A percentile compares a stretch with the other conserved stretches of the same genome.
Evolutionary conservation across 2,113 vertebrate species (phyloP).

Genomic region (Xerus inauris): DNA sequence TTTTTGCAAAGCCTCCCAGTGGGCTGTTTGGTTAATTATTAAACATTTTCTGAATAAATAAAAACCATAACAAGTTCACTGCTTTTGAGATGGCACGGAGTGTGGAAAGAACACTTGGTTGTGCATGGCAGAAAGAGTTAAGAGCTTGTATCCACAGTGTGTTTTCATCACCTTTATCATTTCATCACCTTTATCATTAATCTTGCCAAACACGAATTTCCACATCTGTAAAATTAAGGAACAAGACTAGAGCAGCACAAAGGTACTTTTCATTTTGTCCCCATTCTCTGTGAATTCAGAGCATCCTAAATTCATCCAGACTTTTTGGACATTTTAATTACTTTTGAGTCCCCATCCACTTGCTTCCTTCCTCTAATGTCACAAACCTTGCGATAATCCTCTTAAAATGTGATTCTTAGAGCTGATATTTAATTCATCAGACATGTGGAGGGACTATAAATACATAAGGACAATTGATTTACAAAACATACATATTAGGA

Average conservation of each 20-base stretch:
- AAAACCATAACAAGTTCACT: background rate
- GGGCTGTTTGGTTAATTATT: background rate
- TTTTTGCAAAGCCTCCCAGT: background rate
- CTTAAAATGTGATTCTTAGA: background rate
- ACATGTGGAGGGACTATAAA: background rate
- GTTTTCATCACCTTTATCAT: background rate
- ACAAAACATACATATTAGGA: background rate
- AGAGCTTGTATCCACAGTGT: too few species aligned
- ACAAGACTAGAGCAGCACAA: background rate
- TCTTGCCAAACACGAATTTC: background rate
- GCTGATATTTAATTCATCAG: background rate
- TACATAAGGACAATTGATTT: background rate
- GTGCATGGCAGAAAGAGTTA: background rate
- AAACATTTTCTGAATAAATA: background rate
- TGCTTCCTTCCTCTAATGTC: background rate
- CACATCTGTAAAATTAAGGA: background rate
- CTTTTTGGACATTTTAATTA: background rate
- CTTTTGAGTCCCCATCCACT: background rate
- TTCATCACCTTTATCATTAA: too few species aligned
- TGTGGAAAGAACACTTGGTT: background rate
- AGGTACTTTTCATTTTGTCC: background rate
- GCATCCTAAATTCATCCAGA: background rate
- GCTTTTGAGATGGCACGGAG: background rate
- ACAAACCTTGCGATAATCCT: background rate
- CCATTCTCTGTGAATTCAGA: background rate